phyloP scores from a whole-genome alignment of 2,888 invertebrate species.

The Philhelius pedissequus region DNA sequence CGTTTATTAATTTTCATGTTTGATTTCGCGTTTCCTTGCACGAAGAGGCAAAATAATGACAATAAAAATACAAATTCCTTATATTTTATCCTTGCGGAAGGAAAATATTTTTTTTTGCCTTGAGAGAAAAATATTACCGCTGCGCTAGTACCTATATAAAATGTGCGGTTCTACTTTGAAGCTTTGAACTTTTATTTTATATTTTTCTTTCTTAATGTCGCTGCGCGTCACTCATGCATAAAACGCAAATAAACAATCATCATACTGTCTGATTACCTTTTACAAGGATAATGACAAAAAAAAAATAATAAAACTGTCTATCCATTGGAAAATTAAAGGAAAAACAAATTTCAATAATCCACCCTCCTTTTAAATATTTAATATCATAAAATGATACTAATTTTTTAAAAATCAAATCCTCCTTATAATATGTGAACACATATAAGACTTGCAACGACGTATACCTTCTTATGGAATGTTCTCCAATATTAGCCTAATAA shows the following conservation, averaged over 20 bases:
- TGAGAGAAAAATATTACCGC: conserved; percentile 24
- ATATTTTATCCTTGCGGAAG: conserved; percentile 31
- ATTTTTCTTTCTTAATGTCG: background rate
- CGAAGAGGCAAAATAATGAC: conserved; percentile 1
- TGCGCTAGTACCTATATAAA: background rate
- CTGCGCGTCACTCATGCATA: conserved; percentile 37
- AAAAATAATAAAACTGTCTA: conserved; percentile 11
- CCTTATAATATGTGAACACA: conserved; percentile 46
- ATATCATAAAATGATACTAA: conserved; percentile 44
- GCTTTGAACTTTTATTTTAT: conserved; percentile 10
- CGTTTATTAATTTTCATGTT: conserved; percentile 65
- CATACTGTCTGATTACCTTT: conserved; percentile 59
- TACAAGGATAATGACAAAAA: conserved; percentile 43
- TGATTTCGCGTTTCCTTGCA: conserved; percentile 57
- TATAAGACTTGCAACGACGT: conserved; percentile 36
- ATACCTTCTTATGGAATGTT: conserved; percentile 38
- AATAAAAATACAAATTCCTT: conserved; percentile 31
- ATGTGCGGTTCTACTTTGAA: conserved; percentile 54
- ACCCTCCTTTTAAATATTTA: conserved; percentile 52
- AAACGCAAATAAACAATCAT: conserved; percentile 64
- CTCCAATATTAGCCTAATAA: conserved; percentile 37
- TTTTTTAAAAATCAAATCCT: conserved; percentile 3
- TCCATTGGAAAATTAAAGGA: conserved; percentile 62
- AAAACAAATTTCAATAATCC: conserved; percentile 67
- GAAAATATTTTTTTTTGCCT: conserved; percentile 40